Evolutionary conservation across 2,888 invertebrate genomes (phyloP).

Genomic region (Heliconius aoede): DNA sequence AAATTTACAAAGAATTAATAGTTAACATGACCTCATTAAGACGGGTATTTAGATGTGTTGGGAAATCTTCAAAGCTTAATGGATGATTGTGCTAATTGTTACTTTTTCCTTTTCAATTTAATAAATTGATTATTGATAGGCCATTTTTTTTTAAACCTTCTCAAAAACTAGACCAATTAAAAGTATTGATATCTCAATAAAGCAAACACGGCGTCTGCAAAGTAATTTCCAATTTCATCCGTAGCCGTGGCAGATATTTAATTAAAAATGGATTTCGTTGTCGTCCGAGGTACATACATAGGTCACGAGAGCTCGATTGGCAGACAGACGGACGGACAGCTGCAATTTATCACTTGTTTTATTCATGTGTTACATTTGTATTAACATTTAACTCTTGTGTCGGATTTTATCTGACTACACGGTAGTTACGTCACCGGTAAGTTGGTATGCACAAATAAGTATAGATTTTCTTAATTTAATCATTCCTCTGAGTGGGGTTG

Average conservation of each 20-base stretch:
- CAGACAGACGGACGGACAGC: slow-evolving; percentile 45
- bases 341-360: slow-evolving; percentile 46
- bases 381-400: slow-evolving; percentile 32
- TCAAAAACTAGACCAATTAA: not conserved
- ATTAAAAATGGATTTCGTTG: slow-evolving; percentile 53
- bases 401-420: slow-evolving; percentile 23
- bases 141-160: not conserved
- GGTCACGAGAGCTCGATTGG: slow-evolving; percentile 42
- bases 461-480: too few species aligned
- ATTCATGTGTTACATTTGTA: slow-evolving; percentile 37
- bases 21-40: slow-evolving; percentile 37
- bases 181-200: slow-evolving; percentile 12
- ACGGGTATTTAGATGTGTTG: slow-evolving; percentile 12
- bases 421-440: not conserved
- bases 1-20: slow-evolving; percentile 43
- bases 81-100: not conserved
- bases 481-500: too few species aligned
- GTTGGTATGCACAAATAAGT: not conserved
- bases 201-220: slow-evolving; percentile 9
- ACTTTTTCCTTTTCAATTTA: not conserved
- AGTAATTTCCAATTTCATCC: slow-evolving; percentile 29
- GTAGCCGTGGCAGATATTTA: slow-evolving; percentile 48
- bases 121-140: not conserved
- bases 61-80: not conserved
- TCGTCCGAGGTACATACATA: slow-evolving; percentile 36